Base-by-base conservation (phyloP, 2,888 invertebrate genomes). In the Drosophila vallismaia region DNA sequence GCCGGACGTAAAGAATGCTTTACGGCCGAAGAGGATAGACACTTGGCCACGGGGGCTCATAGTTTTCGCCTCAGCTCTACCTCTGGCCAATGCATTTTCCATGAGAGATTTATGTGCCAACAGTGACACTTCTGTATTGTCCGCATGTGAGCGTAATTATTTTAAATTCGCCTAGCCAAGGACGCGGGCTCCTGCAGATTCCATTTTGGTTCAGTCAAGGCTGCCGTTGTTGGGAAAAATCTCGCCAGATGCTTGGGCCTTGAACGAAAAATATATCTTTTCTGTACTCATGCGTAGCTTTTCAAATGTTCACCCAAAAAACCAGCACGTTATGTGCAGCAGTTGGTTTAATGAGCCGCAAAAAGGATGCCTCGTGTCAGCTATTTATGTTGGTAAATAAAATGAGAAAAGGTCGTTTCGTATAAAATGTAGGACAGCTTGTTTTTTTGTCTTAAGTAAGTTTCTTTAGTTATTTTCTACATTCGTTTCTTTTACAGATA, bases 281-380 rank as follows among this genome's bases (percentile, higher is more conserved):
- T 60, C 57, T 9, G 40, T 19, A 46, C 12, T 14, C 19, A 12
- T 36, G 6, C 53, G 26, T 44, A 31, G 26, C 9, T 48, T 38
- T 44, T 40, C 67, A 12, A 36, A 51, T 55, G 53, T 53, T 52
- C 48, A 55, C 54, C 54, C 64, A 67, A 52, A 58, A 52, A 56
- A 52, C 70, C 66, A 67, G 44, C 29, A 45, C 63, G 69, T 51
- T 70, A 62, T 40, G 36, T 62, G 60, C 66, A 50, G 67, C 66
- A 59, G 71, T 76, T 71, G 57, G 55, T 53, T 69, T 82, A 81
- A 81, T 80, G 76, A 84, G 81, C 66, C 71, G 70, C 63, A 66
- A 74, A 46, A 53, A 64, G 19, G 19, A 71, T 74, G 60, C 59
- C 31, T 50, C 46, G 64, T 64, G 50, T 51, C 63, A 51, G 44